Percentiles rank a stretch among this genome's conserved stretches.
Evolutionary conservation across 2,797 vertebrate species (phyloP).

Genomic region (Macroramphosus scolopax): DNA sequence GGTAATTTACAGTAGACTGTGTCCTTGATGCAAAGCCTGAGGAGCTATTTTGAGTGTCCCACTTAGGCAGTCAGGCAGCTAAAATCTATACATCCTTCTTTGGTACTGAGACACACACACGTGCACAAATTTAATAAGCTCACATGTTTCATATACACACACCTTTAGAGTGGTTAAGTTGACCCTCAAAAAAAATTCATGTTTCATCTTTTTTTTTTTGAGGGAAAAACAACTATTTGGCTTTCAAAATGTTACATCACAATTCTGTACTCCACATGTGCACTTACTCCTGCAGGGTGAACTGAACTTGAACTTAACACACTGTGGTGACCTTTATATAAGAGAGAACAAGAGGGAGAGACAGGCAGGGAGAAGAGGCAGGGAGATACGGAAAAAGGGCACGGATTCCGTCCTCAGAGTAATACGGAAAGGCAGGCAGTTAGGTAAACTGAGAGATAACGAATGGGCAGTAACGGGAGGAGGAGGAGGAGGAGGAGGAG

Average conservation of each 20-base stretch:
- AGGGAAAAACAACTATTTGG: too few species aligned
- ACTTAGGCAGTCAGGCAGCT: conserved; percentile 76
- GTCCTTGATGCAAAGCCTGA: conserved; percentile 55
- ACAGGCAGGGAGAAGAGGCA: conserved; percentile 5
- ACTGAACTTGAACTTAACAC: conserved; percentile 56
- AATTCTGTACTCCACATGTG: background rate
- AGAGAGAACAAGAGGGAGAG: conserved; percentile 11
- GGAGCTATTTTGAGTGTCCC: conserved; percentile 71
- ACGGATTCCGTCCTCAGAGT: conserved; percentile 30
- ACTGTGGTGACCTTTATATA: conserved; percentile 50
- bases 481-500: conserved; percentile 1
- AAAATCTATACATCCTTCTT: conserved; percentile 63
- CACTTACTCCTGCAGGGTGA: conserved; percentile 34
- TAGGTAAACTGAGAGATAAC: conserved; percentile 40
- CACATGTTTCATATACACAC: conserved; percentile 2
- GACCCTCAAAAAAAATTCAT: conserved; percentile 1
- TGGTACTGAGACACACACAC: conserved; percentile 33
- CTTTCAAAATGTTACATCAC: background rate
- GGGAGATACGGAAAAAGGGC: conserved; percentile 11
- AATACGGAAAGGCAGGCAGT: conserved; percentile 37
- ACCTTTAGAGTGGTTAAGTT: conserved; percentile 2
- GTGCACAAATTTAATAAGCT: conserved; percentile 14
- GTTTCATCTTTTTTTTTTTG: too few species aligned
- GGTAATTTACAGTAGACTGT: conserved; percentile 51
- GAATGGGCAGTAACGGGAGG: conserved; percentile 25